Percentiles rank a stretch among this genome's conserved stretches.
Conservation (phyloP, 2,113 vertebrate species). For the Thymallus thymallus region DNA sequence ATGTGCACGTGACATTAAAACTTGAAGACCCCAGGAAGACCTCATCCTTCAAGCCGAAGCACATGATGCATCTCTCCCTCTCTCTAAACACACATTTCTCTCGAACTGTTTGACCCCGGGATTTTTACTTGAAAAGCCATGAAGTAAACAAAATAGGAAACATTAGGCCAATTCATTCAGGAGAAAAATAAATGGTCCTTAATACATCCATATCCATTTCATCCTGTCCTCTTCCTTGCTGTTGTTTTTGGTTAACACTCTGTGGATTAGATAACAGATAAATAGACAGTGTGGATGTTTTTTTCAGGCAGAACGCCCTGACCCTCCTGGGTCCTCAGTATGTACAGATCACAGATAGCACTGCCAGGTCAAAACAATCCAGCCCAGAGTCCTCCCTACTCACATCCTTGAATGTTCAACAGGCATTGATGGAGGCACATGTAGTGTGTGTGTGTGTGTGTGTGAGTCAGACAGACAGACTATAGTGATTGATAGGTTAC, state of each 20-base stretch:
- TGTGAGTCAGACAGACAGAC: not conserved
- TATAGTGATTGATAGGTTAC: slow-evolving; percentile 53
- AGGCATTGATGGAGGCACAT: not conserved
- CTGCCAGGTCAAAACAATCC: slow-evolving; percentile 22
- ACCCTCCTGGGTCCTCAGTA: slow-evolving; percentile 41
- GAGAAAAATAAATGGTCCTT: slow-evolving; percentile 61
- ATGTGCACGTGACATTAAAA: too few species aligned
- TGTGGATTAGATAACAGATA: slow-evolving; percentile 61
- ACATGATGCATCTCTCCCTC: not conserved
- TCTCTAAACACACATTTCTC: not conserved
- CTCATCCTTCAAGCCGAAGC: not conserved
- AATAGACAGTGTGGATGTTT: slow-evolving; percentile 52
- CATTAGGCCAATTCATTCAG: slow-evolving; percentile 47
- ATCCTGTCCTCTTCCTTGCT: slow-evolving; percentile 54
- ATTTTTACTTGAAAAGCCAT: slow-evolving; percentile 66
- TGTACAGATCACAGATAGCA: slow-evolving; percentile 37
- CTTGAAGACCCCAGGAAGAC: too few species aligned
- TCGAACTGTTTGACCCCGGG: slow-evolving; percentile 29
- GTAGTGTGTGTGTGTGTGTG: not conserved
- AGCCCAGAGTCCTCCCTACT: slow-evolving; percentile 3
- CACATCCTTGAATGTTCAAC: not conserved
- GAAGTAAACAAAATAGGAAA: slow-evolving; percentile 63
- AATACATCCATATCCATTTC: slow-evolving; percentile 57
- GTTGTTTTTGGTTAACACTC: slow-evolving; percentile 58
- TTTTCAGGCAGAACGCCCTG: slow-evolving; percentile 50